Base-by-base conservation (phyloP, 1,140 invertebrate genomes). In the Drosophila auraria region DNA sequence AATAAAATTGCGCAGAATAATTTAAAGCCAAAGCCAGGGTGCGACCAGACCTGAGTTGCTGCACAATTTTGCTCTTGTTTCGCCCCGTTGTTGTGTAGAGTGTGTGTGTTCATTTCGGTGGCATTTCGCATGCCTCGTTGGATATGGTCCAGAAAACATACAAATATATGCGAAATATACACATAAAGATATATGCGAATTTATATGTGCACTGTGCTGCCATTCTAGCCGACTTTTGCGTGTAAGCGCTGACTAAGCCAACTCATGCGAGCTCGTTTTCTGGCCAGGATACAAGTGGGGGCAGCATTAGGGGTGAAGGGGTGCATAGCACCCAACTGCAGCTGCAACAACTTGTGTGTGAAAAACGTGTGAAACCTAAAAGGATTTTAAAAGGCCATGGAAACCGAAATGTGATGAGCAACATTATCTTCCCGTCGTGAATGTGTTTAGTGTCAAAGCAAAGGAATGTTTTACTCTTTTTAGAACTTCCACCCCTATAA, bases 51-150 rank as follows among this genome's bases (percentile, higher is more conserved):
- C 40, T 25, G 54, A 60, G 54, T 51, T 56, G 40, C 63, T 58
- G 45, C 23, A 47, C 38, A 30, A 38, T 47, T 50, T 71, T 23
- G 44, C 50, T 70, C 36, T 36, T 70, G 45, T 47, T 66, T 42
- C 60, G 33, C 42, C 15, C 25, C 27, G 33, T 45, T 58, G 53
- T 80, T 72, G 66, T 82, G 73, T 9, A 36, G 30, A 7, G 33
- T 78, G 80, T 63, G 66, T 74, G 83, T 84, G 33, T 84, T 84
- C 65, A 80, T 77, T 80, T 87, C 71, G 71, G 66, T 75, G 71
- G 72, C 72, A 87, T 84, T 89, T 84, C 73, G 78, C 73, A 84
- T 73, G 78, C 74, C 84, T 89, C 59, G 84, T 82, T 89, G 81
- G 70, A 76, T 81, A 47, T 58, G 59, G 66, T 71, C 63, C 65